Percentiles rank a stretch among this genome's conserved stretches.
These are phyloP conservation scores for Talpa occidentalis DNA, from an alignment of 2,113 vertebrate species.

Conservation along the genomic window DNA sequence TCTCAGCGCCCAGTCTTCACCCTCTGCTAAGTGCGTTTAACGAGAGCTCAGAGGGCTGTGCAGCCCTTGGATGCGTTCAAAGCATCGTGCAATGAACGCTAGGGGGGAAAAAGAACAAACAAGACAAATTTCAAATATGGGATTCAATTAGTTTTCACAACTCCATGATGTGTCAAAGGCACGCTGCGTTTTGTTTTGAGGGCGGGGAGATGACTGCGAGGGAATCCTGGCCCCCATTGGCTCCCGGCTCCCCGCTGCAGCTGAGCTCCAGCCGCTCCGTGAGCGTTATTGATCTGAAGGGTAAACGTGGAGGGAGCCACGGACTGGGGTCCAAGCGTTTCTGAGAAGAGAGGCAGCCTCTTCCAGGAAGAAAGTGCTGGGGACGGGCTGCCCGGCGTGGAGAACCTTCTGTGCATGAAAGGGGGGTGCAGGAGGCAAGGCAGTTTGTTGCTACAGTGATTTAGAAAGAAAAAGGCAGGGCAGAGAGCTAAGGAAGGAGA, in stretches of 20 bases:
- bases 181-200: constrained; percentile 83
- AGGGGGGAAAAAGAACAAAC: background rate
- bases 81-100: background rate
- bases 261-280: constrained; percentile 78
- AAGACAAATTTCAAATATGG: constrained; percentile 40
- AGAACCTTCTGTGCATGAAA: constrained; percentile 67
- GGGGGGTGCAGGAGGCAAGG: background rate
- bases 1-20: background rate
- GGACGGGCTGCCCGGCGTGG: constrained; percentile 56
- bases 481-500: background rate
- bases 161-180: constrained; percentile 78
- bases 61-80: background rate
- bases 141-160: constrained; percentile 85
- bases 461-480: background rate
- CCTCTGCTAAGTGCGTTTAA: background rate
- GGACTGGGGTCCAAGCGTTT: constrained; percentile 69
- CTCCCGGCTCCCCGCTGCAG: constrained; percentile 83
- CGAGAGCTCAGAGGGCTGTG: background rate
- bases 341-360: constrained; percentile 79
- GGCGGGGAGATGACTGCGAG: constrained; percentile 80
- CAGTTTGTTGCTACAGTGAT: constrained; percentile 64
- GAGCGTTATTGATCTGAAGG: constrained; percentile 85
- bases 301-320: constrained; percentile 80
- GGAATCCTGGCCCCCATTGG: constrained; percentile 87
- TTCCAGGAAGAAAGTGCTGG: constrained; percentile 82